phyloP scores from a whole-genome alignment of 1,140 invertebrate species.

The Ceratoteleas bidentatus region DNA sequence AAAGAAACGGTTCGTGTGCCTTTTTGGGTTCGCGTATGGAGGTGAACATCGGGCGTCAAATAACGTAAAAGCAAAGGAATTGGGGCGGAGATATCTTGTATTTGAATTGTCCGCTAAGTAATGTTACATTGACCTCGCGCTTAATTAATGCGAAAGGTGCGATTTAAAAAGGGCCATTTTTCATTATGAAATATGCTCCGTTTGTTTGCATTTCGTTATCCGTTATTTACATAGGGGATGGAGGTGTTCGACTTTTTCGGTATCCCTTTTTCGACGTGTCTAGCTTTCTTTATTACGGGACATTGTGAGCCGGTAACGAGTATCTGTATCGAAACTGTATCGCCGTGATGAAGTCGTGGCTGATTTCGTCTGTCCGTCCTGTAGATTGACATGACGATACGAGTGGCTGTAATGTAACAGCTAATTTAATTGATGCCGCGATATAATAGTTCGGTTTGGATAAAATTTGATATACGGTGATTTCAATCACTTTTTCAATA shows the following conservation, averaged over 20 bases:
- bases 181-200: no score
- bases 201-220: no score
- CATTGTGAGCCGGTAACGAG: background rate
- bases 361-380: background rate
- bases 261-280: background rate
- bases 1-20: slow-evolving; percentile 51
- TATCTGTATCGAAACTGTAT: no score
- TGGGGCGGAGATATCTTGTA: no score
- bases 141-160: background rate
- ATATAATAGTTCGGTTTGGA: no score
- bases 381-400: slow-evolving; percentile 23
- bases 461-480: no score
- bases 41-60: slow-evolving; percentile 24
- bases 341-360: no score
- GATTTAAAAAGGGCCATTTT: no score
- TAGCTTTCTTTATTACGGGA: slow-evolving; percentile 1
- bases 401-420: slow-evolving; percentile 6
- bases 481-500: no score
- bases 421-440: slow-evolving; percentile 3
- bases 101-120: no score
- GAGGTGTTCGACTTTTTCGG: background rate
- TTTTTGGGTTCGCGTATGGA: slow-evolving; percentile 38
- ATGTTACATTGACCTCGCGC: no score
- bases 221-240: background rate
- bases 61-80: slow-evolving; percentile 19